A percentile compares a stretch with the other conserved stretches of the same genome.
Conservation (phyloP, 2,888 invertebrate species). For the Drosophila mimetica region DNA sequence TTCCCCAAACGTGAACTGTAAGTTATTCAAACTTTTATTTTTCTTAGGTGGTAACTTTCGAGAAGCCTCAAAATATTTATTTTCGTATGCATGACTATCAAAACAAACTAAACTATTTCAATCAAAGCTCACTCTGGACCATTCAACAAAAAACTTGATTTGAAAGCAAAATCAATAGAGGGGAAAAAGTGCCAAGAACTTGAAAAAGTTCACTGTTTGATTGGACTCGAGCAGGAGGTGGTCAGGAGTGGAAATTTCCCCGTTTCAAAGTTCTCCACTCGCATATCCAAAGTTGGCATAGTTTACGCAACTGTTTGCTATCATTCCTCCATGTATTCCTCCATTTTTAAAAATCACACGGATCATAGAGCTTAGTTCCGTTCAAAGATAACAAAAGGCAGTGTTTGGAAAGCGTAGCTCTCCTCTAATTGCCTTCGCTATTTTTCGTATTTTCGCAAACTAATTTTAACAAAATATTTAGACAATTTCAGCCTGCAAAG, state of each 20-base stretch:
- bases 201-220: slow-evolving; percentile 42
- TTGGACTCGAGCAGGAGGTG: slow-evolving; percentile 14
- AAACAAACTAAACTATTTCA: slow-evolving; percentile 52
- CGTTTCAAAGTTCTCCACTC: slow-evolving; percentile 7
- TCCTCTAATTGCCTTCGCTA: slow-evolving; percentile 9
- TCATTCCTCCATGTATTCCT: slow-evolving; percentile 1
- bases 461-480: slow-evolving; percentile 31
- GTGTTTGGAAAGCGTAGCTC: not conserved
- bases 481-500: not conserved
- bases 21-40: slow-evolving; percentile 9
- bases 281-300: slow-evolving; percentile 42
- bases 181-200: slow-evolving; percentile 37
- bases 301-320: slow-evolving; percentile 39
- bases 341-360: not conserved
- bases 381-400: too few relatives aligned
- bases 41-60: slow-evolving; percentile 14
- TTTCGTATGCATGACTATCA: slow-evolving; percentile 38
- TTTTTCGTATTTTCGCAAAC: slow-evolving; percentile 8
- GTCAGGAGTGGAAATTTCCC: slow-evolving; percentile 9
- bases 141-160: slow-evolving; percentile 29
- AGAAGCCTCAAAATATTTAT: slow-evolving; percentile 26
- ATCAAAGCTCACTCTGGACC: slow-evolving; percentile 54
- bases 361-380: too few relatives aligned
- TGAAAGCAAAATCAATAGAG: slow-evolving; percentile 40
- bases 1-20: not conserved